These are phyloP conservation scores for Lasioglossum morio DNA, from an alignment of 2,888 invertebrate genomes.

Conservation along the genomic window DNA sequence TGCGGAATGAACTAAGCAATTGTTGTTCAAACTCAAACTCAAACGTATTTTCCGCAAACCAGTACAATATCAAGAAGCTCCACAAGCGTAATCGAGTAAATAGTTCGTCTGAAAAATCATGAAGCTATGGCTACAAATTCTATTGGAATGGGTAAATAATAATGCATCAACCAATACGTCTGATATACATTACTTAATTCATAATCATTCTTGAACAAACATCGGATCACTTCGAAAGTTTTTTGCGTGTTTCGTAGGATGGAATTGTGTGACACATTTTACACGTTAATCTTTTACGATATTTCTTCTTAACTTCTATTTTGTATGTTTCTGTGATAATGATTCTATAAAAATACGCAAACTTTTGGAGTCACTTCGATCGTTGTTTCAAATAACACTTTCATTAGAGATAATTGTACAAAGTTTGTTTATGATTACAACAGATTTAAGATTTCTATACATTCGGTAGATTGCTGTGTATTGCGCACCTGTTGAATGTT, in stretches of 20 bases:
- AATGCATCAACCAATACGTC: background rate
- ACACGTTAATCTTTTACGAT: background rate
- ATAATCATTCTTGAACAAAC: background rate
- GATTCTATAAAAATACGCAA: background rate
- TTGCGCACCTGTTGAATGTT: background rate
- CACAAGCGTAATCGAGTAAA: conserved; percentile 15
- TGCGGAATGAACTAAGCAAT: conserved; percentile 34
- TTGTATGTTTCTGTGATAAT: background rate
- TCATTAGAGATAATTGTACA: background rate
- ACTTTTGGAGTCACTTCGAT: background rate
- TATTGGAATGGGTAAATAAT: conserved; percentile 75
- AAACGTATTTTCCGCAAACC: conserved; percentile 59
- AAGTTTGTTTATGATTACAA: background rate
- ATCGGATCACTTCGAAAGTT: background rate
- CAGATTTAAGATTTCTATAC: background rate
- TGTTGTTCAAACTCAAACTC: conserved; percentile 65
- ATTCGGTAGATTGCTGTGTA: background rate
- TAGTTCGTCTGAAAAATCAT: conserved; percentile 54
- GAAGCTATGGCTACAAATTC: conserved; percentile 71
- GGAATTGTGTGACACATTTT: background rate
- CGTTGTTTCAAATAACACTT: background rate
- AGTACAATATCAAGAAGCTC: background rate
- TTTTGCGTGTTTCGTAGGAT: background rate
- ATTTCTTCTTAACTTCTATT: background rate
- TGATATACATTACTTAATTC: background rate